Conservation (phyloP, 35 echinoderm and acorn worm genomes). For the Heliocidaris erythrogramma region DNA sequence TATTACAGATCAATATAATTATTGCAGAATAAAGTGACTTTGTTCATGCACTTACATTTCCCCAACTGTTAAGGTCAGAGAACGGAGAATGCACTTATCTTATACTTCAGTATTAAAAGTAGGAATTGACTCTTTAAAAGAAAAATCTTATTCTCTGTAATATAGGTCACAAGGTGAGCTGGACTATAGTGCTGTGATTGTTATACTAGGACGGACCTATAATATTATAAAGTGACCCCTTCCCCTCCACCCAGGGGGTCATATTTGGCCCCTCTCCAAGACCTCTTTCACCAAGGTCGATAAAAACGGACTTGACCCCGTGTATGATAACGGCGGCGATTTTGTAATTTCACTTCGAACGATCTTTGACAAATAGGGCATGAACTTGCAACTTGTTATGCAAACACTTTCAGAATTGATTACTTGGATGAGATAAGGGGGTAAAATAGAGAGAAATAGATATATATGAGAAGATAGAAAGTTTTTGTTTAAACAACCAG, state of each 20-base stretch:
- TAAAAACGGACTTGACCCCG: neutral
- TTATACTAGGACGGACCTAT: neutral
- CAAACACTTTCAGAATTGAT: neutral
- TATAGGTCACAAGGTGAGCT: neutral
- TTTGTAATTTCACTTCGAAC: neutral
- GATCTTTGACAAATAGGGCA: neutral
- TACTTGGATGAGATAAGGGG: neutral
- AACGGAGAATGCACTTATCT: too few relatives aligned
- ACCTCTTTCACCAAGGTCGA: neutral
- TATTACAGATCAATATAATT: too few relatives aligned
- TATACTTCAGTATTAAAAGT: too few relatives aligned
- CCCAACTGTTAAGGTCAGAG: too few relatives aligned
- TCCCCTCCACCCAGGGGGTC: neutral
- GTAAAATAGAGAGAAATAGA: too few relatives aligned
- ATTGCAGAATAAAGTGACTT: too few relatives aligned
- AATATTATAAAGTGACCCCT: constrained; percentile 11
- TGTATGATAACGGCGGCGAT: neutral
- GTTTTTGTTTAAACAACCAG: too few relatives aligned
- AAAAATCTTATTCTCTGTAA: neutral
- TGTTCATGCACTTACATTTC: too few relatives aligned
- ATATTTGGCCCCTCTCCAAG: neutral
- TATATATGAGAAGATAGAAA: too few relatives aligned
- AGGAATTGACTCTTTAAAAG: neutral
- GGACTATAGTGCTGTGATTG: neutral
- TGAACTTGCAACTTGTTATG: neutral